Base-by-base conservation (phyloP, 1,140 invertebrate genomes). In the Lordiphosa clarofinis region DNA sequence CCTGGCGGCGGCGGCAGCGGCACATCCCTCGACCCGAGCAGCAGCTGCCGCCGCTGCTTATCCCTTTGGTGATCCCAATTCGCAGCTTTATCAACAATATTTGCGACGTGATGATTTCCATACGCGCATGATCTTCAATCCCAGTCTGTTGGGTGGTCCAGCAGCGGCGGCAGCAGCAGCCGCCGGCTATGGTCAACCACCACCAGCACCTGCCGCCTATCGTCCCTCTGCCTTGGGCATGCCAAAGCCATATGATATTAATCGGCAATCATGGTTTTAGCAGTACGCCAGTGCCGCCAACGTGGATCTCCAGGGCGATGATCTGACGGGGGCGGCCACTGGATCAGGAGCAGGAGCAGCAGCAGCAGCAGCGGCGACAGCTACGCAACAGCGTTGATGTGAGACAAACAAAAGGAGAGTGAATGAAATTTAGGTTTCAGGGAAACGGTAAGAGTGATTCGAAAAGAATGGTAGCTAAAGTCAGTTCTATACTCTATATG, bases 41-140 rank as follows among this genome's bases (percentile, higher is more conserved):
- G 74, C 74, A 1, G 75, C 73, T 3, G 73, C 73, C 8, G 73
- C 67, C 6, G 90, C 90, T 31, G 92, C 84, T 0, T 93, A 92
- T 87, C 91, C 91, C 4, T 93, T 92, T 60, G 84, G 82, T 62
- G 92, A 92, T 66, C 87, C 91, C 10, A 91, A 91, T 53, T 92
- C 91, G 19, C 92, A 92, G 21, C 79, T 94, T 4, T 94, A 94
- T 78, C 93, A 94, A 69, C 93, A 94, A 69, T 94, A 93, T 75
- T 82, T 94, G 49, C 91, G 93, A 35, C 92, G 93, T 54, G 92
- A 93, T 61, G 91, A 93, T 57, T 76, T 93, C 33, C 89, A 90
- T 53, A 65, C 90, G 38, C 82, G 89, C 46, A 90, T 91, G 87
- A 89, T 92, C 63, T 79, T 92, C 33, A 91, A 92, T 67, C 91